phyloP scores from a whole-genome alignment of 2,888 invertebrate genomes.

The Leucania comma region DNA sequence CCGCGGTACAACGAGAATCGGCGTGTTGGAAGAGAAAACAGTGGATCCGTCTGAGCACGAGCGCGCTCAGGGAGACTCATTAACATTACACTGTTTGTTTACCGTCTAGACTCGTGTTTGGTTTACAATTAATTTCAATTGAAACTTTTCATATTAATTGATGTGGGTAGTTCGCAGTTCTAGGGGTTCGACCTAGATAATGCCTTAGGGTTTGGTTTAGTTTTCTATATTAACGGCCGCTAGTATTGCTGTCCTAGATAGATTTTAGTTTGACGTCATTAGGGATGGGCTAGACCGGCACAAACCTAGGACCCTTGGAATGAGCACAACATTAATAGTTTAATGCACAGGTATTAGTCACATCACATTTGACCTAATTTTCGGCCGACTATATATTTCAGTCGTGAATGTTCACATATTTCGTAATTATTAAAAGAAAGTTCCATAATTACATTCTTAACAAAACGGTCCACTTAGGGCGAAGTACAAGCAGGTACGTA shows the following conservation, averaged over 20 bases:
- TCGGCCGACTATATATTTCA: slow-evolving; percentile 8
- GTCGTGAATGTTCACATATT: slow-evolving; percentile 40
- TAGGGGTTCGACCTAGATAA: slow-evolving; percentile 29
- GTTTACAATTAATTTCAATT: slow-evolving; percentile 34
- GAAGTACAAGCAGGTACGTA: slow-evolving; percentile 24
- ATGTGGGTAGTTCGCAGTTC: slow-evolving; percentile 20
- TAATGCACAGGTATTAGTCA: slow-evolving; percentile 6
- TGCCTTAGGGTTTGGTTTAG: background rate
- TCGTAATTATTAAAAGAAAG: slow-evolving; percentile 48
- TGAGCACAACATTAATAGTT: background rate
- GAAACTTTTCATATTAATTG: slow-evolving; percentile 40
- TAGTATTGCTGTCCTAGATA: slow-evolving; percentile 13
- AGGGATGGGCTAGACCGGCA: background rate
- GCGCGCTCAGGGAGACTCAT: slow-evolving; percentile 43
- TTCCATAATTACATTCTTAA: slow-evolving; percentile 47
- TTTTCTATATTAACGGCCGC: slow-evolving; percentile 14
- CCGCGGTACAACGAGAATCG: slow-evolving; percentile 19
- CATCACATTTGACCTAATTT: slow-evolving; percentile 24
- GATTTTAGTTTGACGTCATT: slow-evolving; percentile 18
- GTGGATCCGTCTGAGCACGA: slow-evolving; percentile 31
- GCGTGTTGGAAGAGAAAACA: slow-evolving; percentile 48
- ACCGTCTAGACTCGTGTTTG: slow-evolving; percentile 57
- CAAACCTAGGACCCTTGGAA: background rate
- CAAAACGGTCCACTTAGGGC: slow-evolving; percentile 24
- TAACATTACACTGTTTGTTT: slow-evolving; percentile 56